Evolutionary conservation across 2,797 vertebrate genomes (phyloP), one percentile per base, ranked within the genome.

Genomic region (Neosalanx taihuensis): DNA sequence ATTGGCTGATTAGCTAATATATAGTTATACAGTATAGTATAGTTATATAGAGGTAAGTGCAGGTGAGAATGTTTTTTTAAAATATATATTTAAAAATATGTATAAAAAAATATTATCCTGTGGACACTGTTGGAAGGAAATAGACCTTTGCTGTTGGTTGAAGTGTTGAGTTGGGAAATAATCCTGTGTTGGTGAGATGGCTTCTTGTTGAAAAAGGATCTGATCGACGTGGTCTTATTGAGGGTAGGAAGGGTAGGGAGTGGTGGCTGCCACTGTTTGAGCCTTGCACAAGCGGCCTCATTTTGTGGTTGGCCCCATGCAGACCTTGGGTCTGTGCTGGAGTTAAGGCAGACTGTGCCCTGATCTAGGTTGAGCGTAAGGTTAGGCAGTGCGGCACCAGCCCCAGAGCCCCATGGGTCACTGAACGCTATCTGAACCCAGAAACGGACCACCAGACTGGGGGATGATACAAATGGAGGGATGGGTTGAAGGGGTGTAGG

Each of bases 351-450:
- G 51, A 17, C 18, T 18, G 51, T 53, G 51, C 15, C 6, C 15
- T n/a, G 51, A 7, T n/a, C 18, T 56, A n/a, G 51, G 18, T 17
- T 56, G 18, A 13, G 49, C 10, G 49, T 13, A 15, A 15, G 49
- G 49, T 13, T 51, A 65, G 57, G 76, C 68, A 3, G 63, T 58
- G 15, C 46, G 51, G 53, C 68, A 30, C 63, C 70, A 71, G 62
- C 49, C 10, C 41, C 46, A 71, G 70, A 69, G 53, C 33, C 31
- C 41, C 41, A 46, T 13, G 41, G 73, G 72, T 56, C 26, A 18
- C 41, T 74, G 64, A 77, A 71, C 53, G 18, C 56, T 69, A 33
- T n/a, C 74, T 83, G 67, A 83, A 78, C 68, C 70, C 70, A 23
- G 72, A 58, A n/a, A 56, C 51, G 6, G 51, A 56, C 3, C 51